Percentiles rank a stretch among this genome's conserved stretches.
phyloP scores from a whole-genome alignment of 2,888 invertebrate genomes.

The Masnerella sp. region DNA sequence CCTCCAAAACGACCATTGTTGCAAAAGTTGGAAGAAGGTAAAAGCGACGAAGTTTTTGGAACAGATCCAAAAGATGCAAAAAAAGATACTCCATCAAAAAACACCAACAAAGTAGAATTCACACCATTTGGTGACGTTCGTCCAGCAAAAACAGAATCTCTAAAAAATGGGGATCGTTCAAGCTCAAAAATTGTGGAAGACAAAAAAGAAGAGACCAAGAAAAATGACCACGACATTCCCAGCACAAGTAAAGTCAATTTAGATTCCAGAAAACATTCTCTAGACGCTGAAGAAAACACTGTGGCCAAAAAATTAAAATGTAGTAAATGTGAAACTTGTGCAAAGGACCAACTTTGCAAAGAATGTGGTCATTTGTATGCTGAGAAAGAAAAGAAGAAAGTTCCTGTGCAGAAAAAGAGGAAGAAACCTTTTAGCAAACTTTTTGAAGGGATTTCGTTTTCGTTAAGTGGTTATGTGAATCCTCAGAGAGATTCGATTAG shows the following conservation, averaged over 20 bases:
- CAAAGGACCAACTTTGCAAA: constrained; percentile 66
- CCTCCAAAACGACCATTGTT: constrained; percentile 67
- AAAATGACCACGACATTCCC: too few species aligned
- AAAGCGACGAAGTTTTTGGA: constrained; percentile 65
- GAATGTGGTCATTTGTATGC: constrained; percentile 64
- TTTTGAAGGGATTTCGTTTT: constrained; percentile 69
- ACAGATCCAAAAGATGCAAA: too few species aligned
- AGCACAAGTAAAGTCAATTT: too few species aligned
- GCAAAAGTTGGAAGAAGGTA: constrained; percentile 67
- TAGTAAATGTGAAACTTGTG: constrained; percentile 59
- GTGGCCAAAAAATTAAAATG: constrained; percentile 62
- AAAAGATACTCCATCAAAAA: too few species aligned
- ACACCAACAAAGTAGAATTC: too few species aligned
- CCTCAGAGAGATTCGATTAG: constrained; percentile 74
- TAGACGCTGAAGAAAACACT: constrained; percentile 31
- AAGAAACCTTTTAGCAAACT: constrained; percentile 65
- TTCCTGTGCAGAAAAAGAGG: constrained; percentile 27
- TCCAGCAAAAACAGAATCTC: too few species aligned
- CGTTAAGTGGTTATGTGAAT: constrained; percentile 75
- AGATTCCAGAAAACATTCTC: constrained; percentile 40
- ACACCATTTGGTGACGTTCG: too few species aligned
- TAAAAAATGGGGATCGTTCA: too few species aligned
- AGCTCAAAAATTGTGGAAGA: too few species aligned
- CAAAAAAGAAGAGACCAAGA: too few species aligned
- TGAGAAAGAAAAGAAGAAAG: constrained; percentile 51